A percentile compares a stretch with the other conserved stretches of the same genome.
Evolutionary conservation across 2,888 invertebrate species (phyloP).

Genomic region (Mongoloraphidia duomilia): DNA sequence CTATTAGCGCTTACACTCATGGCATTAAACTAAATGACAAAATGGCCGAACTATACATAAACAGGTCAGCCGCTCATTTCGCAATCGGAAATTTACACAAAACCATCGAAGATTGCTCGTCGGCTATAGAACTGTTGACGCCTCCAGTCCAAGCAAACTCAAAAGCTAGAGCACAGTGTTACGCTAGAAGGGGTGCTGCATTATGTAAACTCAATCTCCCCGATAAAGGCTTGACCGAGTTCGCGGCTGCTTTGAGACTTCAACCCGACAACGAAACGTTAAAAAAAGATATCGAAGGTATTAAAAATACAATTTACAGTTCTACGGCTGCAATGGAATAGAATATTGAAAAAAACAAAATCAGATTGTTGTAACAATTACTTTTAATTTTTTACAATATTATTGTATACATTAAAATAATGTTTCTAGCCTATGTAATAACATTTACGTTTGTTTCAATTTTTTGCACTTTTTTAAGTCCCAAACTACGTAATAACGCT

Average conservation of each 20-base stretch:
- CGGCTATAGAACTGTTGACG: constrained; percentile 58
- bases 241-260: constrained; percentile 56
- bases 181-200: constrained; percentile 59
- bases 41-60: constrained; percentile 57
- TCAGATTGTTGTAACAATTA: background rate
- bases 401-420: background rate
- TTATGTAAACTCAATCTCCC: constrained; percentile 53
- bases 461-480: constrained; percentile 29
- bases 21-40: constrained; percentile 60
- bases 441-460: background rate
- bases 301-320: background rate
- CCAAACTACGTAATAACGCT: constrained; percentile 54
- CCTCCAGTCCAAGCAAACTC: constrained; percentile 61
- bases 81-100: constrained; percentile 57
- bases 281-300: constrained; percentile 34
- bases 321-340: background rate
- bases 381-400: background rate
- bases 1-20: constrained; percentile 68
- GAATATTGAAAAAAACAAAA: background rate
- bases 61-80: constrained; percentile 68
- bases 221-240: constrained; percentile 56
- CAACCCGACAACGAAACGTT: constrained; percentile 46
- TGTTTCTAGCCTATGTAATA: background rate
- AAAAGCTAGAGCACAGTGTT: constrained; percentile 53
- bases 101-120: constrained; percentile 37